Conservation (phyloP, 1,140 invertebrate species). For the Drosophila insularis region DNA sequence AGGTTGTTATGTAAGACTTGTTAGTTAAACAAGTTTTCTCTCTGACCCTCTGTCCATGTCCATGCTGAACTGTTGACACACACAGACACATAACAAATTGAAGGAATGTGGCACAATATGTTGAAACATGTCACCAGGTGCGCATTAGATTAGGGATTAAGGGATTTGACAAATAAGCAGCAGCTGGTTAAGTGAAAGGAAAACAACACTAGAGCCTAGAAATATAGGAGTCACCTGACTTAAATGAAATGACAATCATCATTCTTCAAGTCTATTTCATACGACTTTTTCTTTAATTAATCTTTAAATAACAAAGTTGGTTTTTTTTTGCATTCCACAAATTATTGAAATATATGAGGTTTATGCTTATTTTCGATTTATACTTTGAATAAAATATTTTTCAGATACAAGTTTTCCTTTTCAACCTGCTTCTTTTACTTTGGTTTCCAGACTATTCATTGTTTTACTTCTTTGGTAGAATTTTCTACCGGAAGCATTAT, state of each 20-base stretch:
- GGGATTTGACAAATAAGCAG: not conserved
- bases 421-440: too few relatives aligned
- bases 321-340: too few relatives aligned
- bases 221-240: not conserved
- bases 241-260: not conserved
- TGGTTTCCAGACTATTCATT: not conserved
- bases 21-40: not conserved
- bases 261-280: not conserved
- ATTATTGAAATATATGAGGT: too few relatives aligned
- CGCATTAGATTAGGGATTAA: conserved; percentile 1
- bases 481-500: not conserved
- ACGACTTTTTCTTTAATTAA: not conserved
- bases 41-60: not conserved
- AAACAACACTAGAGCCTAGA: not conserved
- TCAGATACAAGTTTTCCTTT: too few relatives aligned
- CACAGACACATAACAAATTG: not conserved
- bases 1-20: conserved; percentile 1
- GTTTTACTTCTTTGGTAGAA: not conserved
- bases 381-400: not conserved
- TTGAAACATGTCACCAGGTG: conserved; percentile 1
- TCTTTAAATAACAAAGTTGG: not conserved
- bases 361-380: not conserved
- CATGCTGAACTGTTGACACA: not conserved
- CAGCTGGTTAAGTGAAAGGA: not conserved
- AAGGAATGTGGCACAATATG: conserved; percentile 2